A percentile compares a stretch with the other conserved stretches of the same genome.
These are phyloP conservation scores for Sylvietta virens DNA, from an alignment of 2,113 vertebrate genomes.

Conservation along the genomic window DNA sequence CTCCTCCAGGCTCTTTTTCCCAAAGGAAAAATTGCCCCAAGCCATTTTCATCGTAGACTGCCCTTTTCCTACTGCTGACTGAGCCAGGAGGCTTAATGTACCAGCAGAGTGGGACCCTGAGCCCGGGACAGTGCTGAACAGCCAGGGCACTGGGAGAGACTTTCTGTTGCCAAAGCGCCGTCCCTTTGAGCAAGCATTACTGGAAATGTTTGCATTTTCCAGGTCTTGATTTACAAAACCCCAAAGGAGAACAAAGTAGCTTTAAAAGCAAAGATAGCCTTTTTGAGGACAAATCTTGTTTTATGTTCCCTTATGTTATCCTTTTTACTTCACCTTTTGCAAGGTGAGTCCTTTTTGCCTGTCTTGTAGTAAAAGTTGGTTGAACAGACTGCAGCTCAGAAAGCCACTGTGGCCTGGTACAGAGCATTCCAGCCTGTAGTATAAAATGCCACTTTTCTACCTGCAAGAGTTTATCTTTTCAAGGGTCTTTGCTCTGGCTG, in stretches of 20 bases:
- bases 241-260: not conserved
- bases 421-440: not conserved
- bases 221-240: not conserved
- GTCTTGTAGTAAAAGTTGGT: not conserved
- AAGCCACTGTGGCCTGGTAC: not conserved
- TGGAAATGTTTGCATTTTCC: not conserved
- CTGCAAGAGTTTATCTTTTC: not conserved
- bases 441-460: not conserved
- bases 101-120: not conserved
- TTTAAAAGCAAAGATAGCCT: not conserved
- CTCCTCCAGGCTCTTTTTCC: not conserved
- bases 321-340: not conserved
- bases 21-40: not conserved
- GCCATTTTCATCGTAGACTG: not conserved
- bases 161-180: not conserved
- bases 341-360: not conserved
- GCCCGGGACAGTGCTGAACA: not conserved
- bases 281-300: not conserved
- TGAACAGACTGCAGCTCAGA: rapidly evolving
- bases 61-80: not conserved
- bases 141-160: not conserved
- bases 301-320: not conserved
- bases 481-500: not conserved
- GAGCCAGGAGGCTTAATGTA: not conserved
- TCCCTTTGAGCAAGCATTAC: not conserved